Evolutionary conservation across 2,113 vertebrate genomes (phyloP), one percentile per base, ranked within the genome.

Genomic region (Gorsachius goisagi): DNA sequence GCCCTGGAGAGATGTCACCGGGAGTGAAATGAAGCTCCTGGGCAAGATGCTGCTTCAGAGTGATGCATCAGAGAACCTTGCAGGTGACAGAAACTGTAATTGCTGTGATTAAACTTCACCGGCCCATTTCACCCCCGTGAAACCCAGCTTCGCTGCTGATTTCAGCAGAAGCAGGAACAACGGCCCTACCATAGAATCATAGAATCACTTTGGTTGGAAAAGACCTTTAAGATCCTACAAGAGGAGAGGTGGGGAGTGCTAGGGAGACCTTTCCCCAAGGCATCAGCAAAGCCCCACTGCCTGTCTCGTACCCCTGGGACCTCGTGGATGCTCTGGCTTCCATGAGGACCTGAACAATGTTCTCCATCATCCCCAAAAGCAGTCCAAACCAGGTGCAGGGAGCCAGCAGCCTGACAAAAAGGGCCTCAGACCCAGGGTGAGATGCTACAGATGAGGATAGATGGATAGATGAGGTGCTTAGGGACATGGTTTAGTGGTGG

Each of bases 21-120:
- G 32, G 90, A 92, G 77, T 26, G 69, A 95, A 94, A 92, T 45
- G 67, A 67, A 95, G 92, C 78, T 97, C 69, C 90, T 73, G 77
- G 86, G 84, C 62, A 53, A 85, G 73, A 89, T 1, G 3, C 5
- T 80, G 72, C 7, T 85, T 87, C 90, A 60, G 76, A 60, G 83
- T 68, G 86, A 96, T 90, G 86, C 84, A 90, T 81, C 14, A 4
- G 83, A 49, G 80, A 90, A 56, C 95, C 94, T 92, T 89, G 95
- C 13, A 16, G 92, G 88, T 89, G 94, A 90, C 92, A 97, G 90
- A 79, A 96, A 69, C 86, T 37, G 52, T 92, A 95, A 92, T 89
- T 92, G 95, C 90, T 62, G 92, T 55, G 88, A 91, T 94, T 85
- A 85, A 95, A 93, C 82, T 71, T 77, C 91, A n/a, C 59, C 5